Evolutionary conservation across 2,113 vertebrate species (phyloP), one percentile per base, ranked within the genome.

Genomic region (Scartelaos histophorus): DNA sequence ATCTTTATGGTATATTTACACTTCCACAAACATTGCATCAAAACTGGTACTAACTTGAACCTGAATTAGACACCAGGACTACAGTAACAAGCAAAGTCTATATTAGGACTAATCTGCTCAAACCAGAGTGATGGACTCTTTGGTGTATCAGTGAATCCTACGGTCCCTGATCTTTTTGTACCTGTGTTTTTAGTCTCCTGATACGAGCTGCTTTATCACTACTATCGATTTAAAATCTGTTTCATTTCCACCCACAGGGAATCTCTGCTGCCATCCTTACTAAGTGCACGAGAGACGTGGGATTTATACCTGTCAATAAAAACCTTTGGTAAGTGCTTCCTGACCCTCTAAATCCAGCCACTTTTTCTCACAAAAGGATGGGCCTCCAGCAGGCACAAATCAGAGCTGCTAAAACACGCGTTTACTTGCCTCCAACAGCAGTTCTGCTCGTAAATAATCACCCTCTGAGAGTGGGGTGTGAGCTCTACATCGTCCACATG

Each of bases 291-390:
- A 46, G 60, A 90, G 95, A 92, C 71, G 83, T 89, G 92, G 88
- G 90, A 92, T 95, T 94, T 87, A 88, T 95, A 91, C 89, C 92
- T 85, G 82, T 92, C 89, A 94, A 93, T 93, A 94, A 92, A 91
- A 91, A 89, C 85, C 91, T 94, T 87, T 92, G 90, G 87, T 91
- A 93, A 94, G 89, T 94, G 93, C 87, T 94, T 92, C 91, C 90
- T 93, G 88, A 91, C 85, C 91, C 90, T 88, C 87, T 82, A 91
- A 92, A 93, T 91, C 88, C 85, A 90, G 89, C 84, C 88, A 85
- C 88, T 93, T 91, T 93, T 91, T 89, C 83, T 85, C 84, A 89
- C 86, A 87, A 91, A 92, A 88, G 87, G 90, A 93, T 89, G 89
- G 85, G 79, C 85, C 90, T 93, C 88, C 83, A 88, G 81, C 80